Evolutionary conservation across 2,113 vertebrate genomes (phyloP).

Genomic region (Nansenia antarctica): DNA sequence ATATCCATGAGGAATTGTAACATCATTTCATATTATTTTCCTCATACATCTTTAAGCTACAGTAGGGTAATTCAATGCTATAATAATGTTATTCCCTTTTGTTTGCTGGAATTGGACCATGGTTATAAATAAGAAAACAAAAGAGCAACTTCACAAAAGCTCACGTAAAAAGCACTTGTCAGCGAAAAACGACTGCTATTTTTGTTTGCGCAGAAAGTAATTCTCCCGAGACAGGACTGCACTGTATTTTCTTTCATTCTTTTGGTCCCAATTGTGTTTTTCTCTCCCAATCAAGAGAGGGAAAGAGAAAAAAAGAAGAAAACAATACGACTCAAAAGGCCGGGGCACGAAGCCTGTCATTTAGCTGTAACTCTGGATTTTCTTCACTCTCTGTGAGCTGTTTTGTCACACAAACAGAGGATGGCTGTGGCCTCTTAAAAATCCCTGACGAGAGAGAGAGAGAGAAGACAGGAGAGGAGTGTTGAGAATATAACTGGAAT

Average conservation of each 20-base stretch:
- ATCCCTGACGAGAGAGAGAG: slow-evolving; percentile 57
- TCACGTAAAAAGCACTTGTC: background rate
- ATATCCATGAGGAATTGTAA: no score
- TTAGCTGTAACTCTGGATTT: no score
- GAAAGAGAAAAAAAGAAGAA: background rate
- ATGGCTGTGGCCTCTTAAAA: slow-evolving; percentile 59
- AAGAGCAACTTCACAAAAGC: background rate
- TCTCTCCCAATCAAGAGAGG: background rate
- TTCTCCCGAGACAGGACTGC: background rate
- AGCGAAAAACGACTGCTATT: slow-evolving; percentile 1
- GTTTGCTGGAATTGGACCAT: background rate
- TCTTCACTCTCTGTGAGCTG: no score
- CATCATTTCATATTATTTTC: no score
- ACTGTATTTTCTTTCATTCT: background rate
- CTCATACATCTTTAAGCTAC: background rate
- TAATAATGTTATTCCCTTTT: background rate
- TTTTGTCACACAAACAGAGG: background rate
- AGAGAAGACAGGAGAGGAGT: slow-evolving; percentile 41
- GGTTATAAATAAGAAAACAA: background rate
- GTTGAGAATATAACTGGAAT: slow-evolving; percentile 56
- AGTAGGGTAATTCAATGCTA: background rate
- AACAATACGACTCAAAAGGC: background rate
- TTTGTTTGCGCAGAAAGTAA: slow-evolving; percentile 2
- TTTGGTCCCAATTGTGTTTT: background rate
- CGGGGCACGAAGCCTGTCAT: background rate